phyloP scores from a whole-genome alignment of 1,140 invertebrate species.

The Apocrypta bakeri region DNA sequence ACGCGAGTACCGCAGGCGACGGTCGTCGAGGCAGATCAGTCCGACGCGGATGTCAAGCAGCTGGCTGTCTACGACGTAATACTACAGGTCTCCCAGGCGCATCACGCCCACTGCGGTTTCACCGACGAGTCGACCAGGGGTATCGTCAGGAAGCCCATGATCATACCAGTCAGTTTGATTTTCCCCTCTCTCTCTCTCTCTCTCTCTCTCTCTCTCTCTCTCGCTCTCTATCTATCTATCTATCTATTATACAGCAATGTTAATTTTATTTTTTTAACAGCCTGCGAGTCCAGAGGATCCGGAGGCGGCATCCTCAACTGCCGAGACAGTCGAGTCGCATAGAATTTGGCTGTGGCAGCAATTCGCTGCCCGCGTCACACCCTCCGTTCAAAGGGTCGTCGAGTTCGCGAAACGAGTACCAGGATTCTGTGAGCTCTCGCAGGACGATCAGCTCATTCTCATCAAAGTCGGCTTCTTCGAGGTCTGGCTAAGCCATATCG shows the following conservation, averaged over 20 bases:
- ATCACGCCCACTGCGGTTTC: slow-evolving; percentile 91
- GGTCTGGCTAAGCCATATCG: slow-evolving; percentile 93
- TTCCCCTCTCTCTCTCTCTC: slow-evolving; percentile 12
- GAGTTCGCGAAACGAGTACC: slow-evolving; percentile 95
- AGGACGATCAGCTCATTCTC: slow-evolving; percentile 95
- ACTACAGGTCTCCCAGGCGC: slow-evolving; percentile 90
- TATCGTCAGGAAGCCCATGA: slow-evolving; percentile 82
- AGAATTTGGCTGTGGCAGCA: slow-evolving; percentile 86
- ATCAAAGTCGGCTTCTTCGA: slow-evolving; percentile 98
- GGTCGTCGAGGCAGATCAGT: slow-evolving; percentile 69
- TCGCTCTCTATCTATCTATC: too few species aligned
- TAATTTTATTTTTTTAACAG: too few species aligned
- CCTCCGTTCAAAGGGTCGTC: slow-evolving; percentile 92
- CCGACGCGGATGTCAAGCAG: slow-evolving; percentile 77
- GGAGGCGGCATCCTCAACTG: slow-evolving; percentile 80
- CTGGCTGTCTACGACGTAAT: slow-evolving; percentile 89
- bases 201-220: too few species aligned
- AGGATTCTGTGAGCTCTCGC: slow-evolving; percentile 89
- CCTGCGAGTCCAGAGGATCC: slow-evolving; percentile 73
- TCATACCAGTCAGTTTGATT: slow-evolving; percentile 78
- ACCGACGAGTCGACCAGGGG: slow-evolving; percentile 88
- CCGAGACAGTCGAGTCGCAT: slow-evolving; percentile 80
- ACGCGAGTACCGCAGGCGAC: slow-evolving; percentile 66
- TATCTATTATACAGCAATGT: too few species aligned
- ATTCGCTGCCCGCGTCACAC: slow-evolving; percentile 85